These are phyloP conservation scores for Heliconius cydno DNA, from an alignment of 2,888 invertebrate genomes.

Conservation along the genomic window DNA sequence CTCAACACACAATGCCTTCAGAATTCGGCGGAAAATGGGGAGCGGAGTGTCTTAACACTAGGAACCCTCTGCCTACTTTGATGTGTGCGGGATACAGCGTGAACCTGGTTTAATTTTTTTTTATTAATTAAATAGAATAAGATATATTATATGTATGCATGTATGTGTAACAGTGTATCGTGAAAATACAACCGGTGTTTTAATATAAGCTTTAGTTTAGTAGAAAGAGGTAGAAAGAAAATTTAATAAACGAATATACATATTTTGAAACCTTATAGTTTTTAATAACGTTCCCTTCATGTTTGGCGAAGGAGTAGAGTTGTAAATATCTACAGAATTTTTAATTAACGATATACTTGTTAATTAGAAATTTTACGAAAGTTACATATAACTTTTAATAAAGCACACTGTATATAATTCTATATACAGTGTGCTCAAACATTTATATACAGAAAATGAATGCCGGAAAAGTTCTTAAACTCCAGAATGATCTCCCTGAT, in stretches of 20 bases:
- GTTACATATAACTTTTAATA: slow-evolving; percentile 4
- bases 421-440: not conserved
- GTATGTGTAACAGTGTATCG: no score
- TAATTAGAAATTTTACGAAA: not conserved
- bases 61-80: no score
- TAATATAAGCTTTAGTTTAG: not conserved
- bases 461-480: slow-evolving; percentile 18
- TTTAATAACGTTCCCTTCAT: slow-evolving; percentile 7
- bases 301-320: not conserved
- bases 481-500: slow-evolving; percentile 50
- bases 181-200: not conserved
- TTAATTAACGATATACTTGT: slow-evolving; percentile 1
- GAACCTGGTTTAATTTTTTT: no score
- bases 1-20: no score
- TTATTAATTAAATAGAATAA: no score
- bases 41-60: no score
- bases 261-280: not conserved
- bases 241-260: not conserved
- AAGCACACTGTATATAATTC: not conserved
- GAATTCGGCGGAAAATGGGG: no score
- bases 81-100: no score
- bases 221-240: not conserved
- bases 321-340: slow-evolving; percentile 5
- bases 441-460: slow-evolving; percentile 13
- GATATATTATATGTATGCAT: no score